These are phyloP conservation scores for Podilymbus podiceps DNA, from an alignment of 2,113 vertebrate species.

Conservation along the genomic window DNA sequence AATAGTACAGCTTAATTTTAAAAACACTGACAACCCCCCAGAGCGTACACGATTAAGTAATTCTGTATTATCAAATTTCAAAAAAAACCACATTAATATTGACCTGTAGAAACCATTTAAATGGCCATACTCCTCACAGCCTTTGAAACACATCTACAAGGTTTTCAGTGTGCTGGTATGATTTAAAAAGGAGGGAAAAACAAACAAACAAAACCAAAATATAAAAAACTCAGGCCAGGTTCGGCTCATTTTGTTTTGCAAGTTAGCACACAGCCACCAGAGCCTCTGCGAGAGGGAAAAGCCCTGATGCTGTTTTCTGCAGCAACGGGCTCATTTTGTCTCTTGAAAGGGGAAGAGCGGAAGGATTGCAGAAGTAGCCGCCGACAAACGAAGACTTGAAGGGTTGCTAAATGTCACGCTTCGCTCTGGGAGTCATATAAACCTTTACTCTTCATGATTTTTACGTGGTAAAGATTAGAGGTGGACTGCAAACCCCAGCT, in stretches of 20 bases:
- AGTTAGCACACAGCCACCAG: not conserved
- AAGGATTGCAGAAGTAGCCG: not conserved
- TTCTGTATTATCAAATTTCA: not conserved
- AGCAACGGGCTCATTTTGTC: not conserved
- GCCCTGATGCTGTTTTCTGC: not conserved
- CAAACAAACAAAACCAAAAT: no score
- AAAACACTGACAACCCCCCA: not conserved
- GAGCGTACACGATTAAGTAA: not conserved
- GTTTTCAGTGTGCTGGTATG: accelerated
- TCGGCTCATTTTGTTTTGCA: not conserved
- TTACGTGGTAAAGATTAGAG: not conserved
- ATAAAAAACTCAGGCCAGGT: accelerated
- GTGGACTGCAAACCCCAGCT: not conserved
- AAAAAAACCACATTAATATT: not conserved
- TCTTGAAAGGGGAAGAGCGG: not conserved
- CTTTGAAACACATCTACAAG: not conserved
- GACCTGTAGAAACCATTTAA: not conserved
- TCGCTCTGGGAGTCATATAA: accelerated
- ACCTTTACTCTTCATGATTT: not conserved
- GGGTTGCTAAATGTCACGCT: not conserved
- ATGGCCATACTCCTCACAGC: not conserved
- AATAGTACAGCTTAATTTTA: conserved; percentile 23
- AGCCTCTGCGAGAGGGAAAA: not conserved
- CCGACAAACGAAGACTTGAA: not conserved
- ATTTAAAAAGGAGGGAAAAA: not conserved